Conservation (phyloP, 1,140 invertebrate species). For the Dreissena polymorpha region DNA sequence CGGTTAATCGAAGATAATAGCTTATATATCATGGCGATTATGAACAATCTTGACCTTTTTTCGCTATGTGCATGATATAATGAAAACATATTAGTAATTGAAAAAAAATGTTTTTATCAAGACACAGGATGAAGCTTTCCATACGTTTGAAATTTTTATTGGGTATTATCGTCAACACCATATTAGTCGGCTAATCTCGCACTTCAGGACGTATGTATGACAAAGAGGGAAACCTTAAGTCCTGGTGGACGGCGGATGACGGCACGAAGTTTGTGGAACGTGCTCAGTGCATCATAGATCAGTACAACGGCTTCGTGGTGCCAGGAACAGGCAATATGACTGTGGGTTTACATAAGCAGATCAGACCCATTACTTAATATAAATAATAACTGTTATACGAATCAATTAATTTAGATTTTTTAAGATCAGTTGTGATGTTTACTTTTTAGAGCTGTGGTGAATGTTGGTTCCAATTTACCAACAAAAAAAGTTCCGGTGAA, state of each 20-base stretch:
- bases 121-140: too few species aligned
- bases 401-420: neutral
- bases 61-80: too few species aligned
- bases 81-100: too few species aligned
- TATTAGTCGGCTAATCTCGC: neutral
- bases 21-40: too few species aligned
- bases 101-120: too few species aligned
- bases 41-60: too few species aligned
- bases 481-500: too few species aligned
- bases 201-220: conserved; percentile 93
- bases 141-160: too few species aligned
- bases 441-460: neutral
- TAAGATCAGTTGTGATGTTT: neutral
- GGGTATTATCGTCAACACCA: too few species aligned
- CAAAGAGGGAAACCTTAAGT: conserved; percentile 96
- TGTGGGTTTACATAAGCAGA: conserved; percentile 77
- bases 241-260: conserved; percentile 98
- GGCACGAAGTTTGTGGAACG: conserved; percentile 92
- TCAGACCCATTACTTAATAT: too few species aligned
- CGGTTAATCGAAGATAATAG: too few species aligned
- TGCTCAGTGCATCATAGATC: conserved; percentile 96
- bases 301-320: conserved; percentile 92
- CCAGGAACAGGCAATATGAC: conserved; percentile 84
- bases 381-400: neutral
- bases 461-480: neutral